Percentiles rank a stretch among this genome's conserved stretches.
phyloP scores from a whole-genome alignment of 2,113 vertebrate genomes.

The Maccullochella peelii region DNA sequence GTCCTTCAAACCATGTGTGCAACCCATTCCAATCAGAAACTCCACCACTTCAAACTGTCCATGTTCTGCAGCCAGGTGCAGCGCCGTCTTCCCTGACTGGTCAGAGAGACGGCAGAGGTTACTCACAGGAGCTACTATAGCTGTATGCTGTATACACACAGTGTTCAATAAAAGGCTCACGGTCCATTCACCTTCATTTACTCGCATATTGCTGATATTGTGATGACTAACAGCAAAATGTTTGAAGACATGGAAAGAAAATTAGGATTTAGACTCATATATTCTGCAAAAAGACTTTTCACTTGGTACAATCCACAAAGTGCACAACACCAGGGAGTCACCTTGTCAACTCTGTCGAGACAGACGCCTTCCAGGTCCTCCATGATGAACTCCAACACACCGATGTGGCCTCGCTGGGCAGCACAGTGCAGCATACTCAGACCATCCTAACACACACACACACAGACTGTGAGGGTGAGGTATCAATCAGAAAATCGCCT shows the following conservation, averaged over 20 bases:
- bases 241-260: not conserved
- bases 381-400: conserved; percentile 87
- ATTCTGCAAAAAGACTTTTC: not conserved
- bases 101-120: conserved; percentile 39
- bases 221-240: not conserved
- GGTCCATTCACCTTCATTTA: not conserved
- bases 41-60: conserved; percentile 88
- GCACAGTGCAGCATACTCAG: conserved; percentile 90
- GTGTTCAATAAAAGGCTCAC: not conserved
- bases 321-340: conserved; percentile 53
- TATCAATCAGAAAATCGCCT: not conserved
- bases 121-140: not conserved
- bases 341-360: conserved; percentile 88
- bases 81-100: conserved; percentile 87
- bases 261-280: not conserved
- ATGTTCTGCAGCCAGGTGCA: conserved; percentile 88
- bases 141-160: not conserved
- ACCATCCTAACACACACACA: conserved; percentile 81
- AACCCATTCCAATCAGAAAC: conserved; percentile 88
- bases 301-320: too few relatives aligned
- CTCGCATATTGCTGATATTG: not conserved
- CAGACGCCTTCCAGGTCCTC: conserved; percentile 89
- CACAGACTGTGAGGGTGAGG: not conserved
- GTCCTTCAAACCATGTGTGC: conserved; percentile 86
- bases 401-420: conserved; percentile 88